Percentiles rank a stretch among this genome's conserved stretches.
phyloP scores from a whole-genome alignment of 2,797 vertebrate species.

The Lates japonicus region DNA sequence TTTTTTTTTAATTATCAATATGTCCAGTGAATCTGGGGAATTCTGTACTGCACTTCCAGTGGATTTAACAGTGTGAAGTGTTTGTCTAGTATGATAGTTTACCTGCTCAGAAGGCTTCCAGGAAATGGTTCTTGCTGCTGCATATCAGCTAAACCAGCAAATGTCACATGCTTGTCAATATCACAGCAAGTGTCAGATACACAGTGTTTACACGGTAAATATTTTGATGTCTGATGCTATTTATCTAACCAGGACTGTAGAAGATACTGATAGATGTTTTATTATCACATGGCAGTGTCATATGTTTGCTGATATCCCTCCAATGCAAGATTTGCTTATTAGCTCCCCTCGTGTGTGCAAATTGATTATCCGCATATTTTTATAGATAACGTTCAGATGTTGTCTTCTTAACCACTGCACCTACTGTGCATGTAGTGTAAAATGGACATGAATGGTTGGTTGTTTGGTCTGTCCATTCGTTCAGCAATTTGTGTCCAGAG shows the following conservation, averaged over 20 bases:
- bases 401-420: background rate
- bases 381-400: constrained; percentile 10
- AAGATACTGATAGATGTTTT: constrained; percentile 12
- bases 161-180: constrained; percentile 51
- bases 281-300: constrained; percentile 8
- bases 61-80: background rate
- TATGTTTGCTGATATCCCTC: constrained; percentile 13
- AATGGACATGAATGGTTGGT: background rate
- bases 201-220: constrained; percentile 30
- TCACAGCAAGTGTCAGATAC: constrained; percentile 25
- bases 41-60: background rate
- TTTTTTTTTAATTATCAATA: background rate
- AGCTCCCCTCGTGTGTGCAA: background rate
- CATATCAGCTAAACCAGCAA: constrained; percentile 39
- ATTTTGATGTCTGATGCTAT: constrained; percentile 27
- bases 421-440: background rate
- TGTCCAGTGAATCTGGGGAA: background rate
- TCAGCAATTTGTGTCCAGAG: background rate
- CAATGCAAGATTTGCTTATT: background rate
- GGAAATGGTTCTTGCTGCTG: constrained; percentile 18
- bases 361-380: constrained; percentile 17
- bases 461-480: background rate
- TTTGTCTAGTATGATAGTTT: background rate
- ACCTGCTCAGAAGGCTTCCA: constrained; percentile 14
- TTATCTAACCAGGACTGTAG: constrained; percentile 29